Evolutionary conservation across 1,140 invertebrate species (phyloP).

Genomic region (Cheumatopsyche charites): DNA sequence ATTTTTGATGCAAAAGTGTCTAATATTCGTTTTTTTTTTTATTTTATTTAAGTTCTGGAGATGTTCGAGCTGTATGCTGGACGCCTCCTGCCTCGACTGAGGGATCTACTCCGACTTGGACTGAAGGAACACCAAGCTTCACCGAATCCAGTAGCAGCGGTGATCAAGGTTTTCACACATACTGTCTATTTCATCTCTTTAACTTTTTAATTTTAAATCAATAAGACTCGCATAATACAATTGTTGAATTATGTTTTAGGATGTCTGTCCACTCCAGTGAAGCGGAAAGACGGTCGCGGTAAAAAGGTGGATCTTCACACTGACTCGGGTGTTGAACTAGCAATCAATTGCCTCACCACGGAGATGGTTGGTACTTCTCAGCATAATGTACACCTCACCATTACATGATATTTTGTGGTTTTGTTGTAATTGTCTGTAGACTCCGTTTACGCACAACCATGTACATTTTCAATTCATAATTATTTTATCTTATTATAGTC

Average conservation of each 20-base stretch:
- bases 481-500: not conserved
- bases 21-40: not conserved
- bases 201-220: too few species aligned
- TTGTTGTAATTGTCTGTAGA: not conserved
- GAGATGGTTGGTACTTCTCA: conserved; percentile 72
- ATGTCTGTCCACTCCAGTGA: conserved; percentile 64
- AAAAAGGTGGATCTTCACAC: conserved; percentile 62
- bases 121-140: conserved; percentile 96
- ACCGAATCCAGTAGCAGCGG: conserved; percentile 94
- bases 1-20: too few species aligned
- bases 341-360: conserved; percentile 76
- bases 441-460: not conserved
- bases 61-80: conserved; percentile 63
- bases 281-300: conserved; percentile 81
- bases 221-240: too few species aligned
- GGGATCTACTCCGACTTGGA: conserved; percentile 96
- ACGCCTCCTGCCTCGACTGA: conserved; percentile 89
- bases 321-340: conserved; percentile 68
- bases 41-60: conserved; percentile 42
- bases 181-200: too few species aligned
- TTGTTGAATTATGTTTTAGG: conserved; percentile 56
- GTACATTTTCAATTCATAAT: conserved; percentile 4
- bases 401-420: conserved; percentile 21
- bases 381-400: conserved; percentile 19
- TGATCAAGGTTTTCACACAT: conserved; percentile 74